Evolutionary conservation across 1,140 invertebrate species (phyloP).

Genomic region (Linepithema humile): DNA sequence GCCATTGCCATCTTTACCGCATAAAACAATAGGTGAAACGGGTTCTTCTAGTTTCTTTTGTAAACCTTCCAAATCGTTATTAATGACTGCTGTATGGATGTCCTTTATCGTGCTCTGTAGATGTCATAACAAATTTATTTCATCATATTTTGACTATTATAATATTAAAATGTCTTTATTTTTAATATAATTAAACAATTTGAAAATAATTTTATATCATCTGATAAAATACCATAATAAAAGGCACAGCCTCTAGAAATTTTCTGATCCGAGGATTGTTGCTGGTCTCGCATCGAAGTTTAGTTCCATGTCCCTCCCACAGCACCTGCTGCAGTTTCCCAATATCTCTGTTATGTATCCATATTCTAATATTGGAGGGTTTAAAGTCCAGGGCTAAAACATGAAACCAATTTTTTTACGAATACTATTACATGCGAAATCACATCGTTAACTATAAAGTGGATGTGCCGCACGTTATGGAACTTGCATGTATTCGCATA

Average conservation of each 20-base stretch:
- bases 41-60: constrained; percentile 88
- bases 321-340: constrained; percentile 92
- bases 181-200: neutral
- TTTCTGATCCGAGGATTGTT: constrained; percentile 91
- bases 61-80: constrained; percentile 91
- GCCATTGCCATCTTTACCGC: constrained; percentile 92
- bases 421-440: neutral
- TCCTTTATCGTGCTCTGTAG: constrained; percentile 92
- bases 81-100: constrained; percentile 90
- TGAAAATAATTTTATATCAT: neutral
- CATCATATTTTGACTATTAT: neutral
- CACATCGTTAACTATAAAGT: too few species aligned
- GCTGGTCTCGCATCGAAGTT: constrained; percentile 92
- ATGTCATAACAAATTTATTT: constrained; percentile 25
- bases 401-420: too few species aligned
- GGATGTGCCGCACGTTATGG: too few species aligned
- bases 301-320: constrained; percentile 94
- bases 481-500: too few species aligned
- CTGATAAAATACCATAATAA: constrained; percentile 90
- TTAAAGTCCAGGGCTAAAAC: constrained; percentile 89
- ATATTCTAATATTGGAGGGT: constrained; percentile 94
- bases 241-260: constrained; percentile 93
- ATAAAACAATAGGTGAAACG: constrained; percentile 89
- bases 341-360: constrained; percentile 95
- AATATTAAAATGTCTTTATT: neutral